Evolutionary conservation across 2,113 vertebrate species (phyloP), one percentile per base, ranked within the genome.

Genomic region (Oceanites oceanicus): DNA sequence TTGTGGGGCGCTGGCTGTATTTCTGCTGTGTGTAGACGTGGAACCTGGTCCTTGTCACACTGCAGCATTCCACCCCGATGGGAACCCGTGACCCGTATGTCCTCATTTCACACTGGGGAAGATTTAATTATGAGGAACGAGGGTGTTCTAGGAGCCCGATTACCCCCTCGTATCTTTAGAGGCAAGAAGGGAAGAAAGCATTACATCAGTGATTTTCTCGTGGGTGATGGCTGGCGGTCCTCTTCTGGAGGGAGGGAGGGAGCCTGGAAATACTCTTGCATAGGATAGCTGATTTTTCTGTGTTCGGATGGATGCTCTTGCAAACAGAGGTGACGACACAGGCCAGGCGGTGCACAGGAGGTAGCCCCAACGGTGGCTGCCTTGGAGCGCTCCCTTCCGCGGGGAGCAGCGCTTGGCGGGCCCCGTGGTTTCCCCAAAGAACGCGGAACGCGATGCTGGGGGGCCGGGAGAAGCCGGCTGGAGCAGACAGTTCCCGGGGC

Each of bases 401-500:
- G 19, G 44, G 59, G n/a, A 26, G 30, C 26, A 9, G 56, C 15
- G 4, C 42, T 5, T 5, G n/a, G 70, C 34, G 40, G 50, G 4
- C 59, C 42, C 30, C 9, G 5, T 15, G 45, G 30, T 36, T n/a
- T 15, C 53, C 53, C 7, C 6, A 4, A 9, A 13, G 45, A 23
- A 66, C 3, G 34, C 5, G 4, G 83, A 13, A 3, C 4, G 17
- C 9, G 34, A 13, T 27, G 42, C 52, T 17, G 59, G 40, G 10
- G 68, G 23, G 27, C 38, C 47, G 40, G 38, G 13, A 3, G 45
- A 16, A 10, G 5, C 52, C 18, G 44, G 97, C 98, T 98, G 98
- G 97, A 98, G 96, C 18, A 96, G 98, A 98, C 98, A 98, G 98
- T 97, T 96, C 96, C 98, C 44, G 15, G 42, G 42, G 42, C 44